Percentiles rank a stretch among this genome's conserved stretches.
phyloP scores from a whole-genome alignment of 2,113 vertebrate genomes.

The Psilopsiagon aymara region DNA sequence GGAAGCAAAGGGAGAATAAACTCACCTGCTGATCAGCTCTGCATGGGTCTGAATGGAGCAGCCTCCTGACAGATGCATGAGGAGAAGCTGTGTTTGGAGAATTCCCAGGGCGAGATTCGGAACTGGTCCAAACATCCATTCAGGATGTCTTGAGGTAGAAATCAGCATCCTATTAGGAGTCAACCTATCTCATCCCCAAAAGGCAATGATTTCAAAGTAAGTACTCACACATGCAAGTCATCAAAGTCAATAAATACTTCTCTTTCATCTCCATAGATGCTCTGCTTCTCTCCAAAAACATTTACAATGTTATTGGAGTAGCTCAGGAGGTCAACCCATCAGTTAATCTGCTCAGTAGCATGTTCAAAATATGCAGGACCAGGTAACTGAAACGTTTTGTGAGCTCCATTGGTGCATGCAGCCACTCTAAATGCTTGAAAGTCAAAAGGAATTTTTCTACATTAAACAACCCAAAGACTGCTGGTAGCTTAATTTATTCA shows the following conservation, averaged over 20 bases:
- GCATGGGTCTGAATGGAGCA: accelerated
- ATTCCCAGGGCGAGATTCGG: not conserved
- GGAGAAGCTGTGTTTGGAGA: not conserved
- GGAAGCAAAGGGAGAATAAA: not conserved
- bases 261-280: not conserved
- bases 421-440: not conserved
- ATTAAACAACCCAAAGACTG: not conserved
- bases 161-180: not conserved
- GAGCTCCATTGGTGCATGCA: not conserved
- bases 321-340: not conserved
- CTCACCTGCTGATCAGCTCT: accelerated
- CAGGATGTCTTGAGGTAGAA: not conserved
- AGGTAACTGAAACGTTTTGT: not conserved
- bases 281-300: not conserved
- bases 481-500: not conserved
- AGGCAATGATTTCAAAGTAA: not conserved
- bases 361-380: not conserved
- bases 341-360: not conserved
- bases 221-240: not conserved
- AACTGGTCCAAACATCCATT: not conserved
- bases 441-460: not conserved
- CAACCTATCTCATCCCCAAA: not conserved
- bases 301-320: not conserved
- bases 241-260: not conserved
- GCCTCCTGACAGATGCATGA: accelerated